These are phyloP conservation scores for Chunga burmeisteri DNA, from an alignment of 2,113 vertebrate genomes.

Conservation along the genomic window DNA sequence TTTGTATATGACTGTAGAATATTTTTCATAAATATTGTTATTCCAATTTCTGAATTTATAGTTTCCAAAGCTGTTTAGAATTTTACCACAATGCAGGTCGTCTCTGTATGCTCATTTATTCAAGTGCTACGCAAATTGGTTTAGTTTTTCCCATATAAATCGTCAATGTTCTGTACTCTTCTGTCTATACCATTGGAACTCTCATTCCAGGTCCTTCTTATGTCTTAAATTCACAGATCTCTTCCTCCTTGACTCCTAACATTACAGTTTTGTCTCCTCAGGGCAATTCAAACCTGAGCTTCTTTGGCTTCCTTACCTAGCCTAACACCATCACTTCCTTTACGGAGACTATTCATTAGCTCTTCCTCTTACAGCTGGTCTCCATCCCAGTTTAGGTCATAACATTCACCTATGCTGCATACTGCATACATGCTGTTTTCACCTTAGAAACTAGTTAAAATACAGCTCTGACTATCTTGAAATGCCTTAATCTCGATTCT, in stretches of 20 bases:
- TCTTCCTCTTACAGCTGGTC: neutral
- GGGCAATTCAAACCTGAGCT: neutral
- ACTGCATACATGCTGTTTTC: neutral
- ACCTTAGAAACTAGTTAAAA: neutral
- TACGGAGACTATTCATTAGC: neutral
- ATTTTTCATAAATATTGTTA: neutral
- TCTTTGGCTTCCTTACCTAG: neutral
- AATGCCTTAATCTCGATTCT: neutral
- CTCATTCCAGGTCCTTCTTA: neutral
- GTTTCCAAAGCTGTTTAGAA: neutral
- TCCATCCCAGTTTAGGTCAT: neutral
- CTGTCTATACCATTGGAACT: neutral
- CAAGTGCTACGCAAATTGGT: neutral
- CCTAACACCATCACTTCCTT: neutral
- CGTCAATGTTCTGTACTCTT: neutral
- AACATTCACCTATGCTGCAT: neutral
- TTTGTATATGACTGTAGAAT: neutral
- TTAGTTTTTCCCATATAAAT: neutral
- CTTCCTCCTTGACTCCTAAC: neutral
- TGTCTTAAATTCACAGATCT: neutral
- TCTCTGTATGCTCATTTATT: neutral
- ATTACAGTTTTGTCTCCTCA: neutral
- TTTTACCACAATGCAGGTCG: neutral
- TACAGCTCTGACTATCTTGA: neutral
- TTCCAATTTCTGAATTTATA: neutral